Evolutionary conservation across 2,888 invertebrate species (phyloP).

Genomic region (Venustoraphidia nigricollis): DNA sequence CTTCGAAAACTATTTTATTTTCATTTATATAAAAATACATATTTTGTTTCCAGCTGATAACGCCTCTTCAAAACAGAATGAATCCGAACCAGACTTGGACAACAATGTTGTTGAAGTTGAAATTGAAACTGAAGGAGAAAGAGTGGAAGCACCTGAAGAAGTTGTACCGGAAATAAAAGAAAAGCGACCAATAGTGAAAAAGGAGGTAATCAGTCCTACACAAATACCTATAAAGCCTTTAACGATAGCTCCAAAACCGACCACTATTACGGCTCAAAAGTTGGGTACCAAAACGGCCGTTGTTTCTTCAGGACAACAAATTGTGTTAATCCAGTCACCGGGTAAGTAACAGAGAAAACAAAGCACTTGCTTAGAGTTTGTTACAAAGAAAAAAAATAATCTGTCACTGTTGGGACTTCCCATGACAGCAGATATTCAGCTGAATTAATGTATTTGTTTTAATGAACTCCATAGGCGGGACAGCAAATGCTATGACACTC

Average conservation of each 20-base stretch:
- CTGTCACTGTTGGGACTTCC: no score
- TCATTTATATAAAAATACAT: background rate
- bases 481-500: constrained; percentile 10
- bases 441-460: no score
- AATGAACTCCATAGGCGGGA: constrained; percentile 9
- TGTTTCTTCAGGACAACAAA: constrained; percentile 26
- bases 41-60: no score
- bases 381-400: no score
- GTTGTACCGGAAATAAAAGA: constrained; percentile 18
- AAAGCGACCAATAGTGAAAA: constrained; percentile 7
- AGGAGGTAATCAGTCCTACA: constrained; percentile 2
- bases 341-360: constrained; percentile 14
- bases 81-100: constrained; percentile 3
- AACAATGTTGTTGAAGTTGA: constrained; percentile 16
- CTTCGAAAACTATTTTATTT: no score
- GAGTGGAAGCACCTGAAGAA: constrained; percentile 17
- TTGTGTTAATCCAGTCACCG: constrained; percentile 29
- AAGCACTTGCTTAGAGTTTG: background rate
- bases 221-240: constrained; percentile 26
- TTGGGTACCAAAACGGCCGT: constrained; percentile 20
- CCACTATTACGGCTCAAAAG: constrained; percentile 13
- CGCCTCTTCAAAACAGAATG: no score
- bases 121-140: constrained; percentile 20
- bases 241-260: constrained; percentile 24
- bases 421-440: no score